phyloP scores from a whole-genome alignment of 2,113 vertebrate species.

The Corvus cornix region DNA sequence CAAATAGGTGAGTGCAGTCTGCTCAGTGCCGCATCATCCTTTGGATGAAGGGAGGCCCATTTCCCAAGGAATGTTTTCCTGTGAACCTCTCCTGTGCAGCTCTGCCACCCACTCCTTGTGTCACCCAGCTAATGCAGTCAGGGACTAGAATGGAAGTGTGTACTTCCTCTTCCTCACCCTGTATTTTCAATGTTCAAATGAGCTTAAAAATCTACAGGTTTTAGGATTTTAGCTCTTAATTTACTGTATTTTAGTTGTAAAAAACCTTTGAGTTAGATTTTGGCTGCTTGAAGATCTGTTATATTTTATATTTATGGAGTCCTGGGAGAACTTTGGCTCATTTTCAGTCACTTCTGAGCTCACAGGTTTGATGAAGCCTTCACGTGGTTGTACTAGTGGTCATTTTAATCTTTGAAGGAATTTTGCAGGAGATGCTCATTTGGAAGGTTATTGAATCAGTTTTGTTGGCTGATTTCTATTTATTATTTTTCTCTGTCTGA shows the following conservation, averaged over 20 bases:
- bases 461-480: neutral
- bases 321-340: neutral
- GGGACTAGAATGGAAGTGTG: neutral
- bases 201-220: neutral
- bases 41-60: neutral
- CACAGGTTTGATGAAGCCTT: neutral
- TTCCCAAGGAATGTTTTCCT: neutral
- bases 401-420: neutral
- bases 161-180: neutral
- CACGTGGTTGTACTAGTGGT: rapidly evolving
- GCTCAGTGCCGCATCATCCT: neutral
- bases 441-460: neutral
- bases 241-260: neutral
- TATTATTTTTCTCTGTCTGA: neutral
- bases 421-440: neutral
- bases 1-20: no score
- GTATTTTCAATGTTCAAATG: neutral
- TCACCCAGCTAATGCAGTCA: neutral
- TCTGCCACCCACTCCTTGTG: neutral
- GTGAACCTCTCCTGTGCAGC: neutral
- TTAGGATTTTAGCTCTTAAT: neutral
- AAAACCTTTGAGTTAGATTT: neutral
- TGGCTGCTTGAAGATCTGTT: neutral
- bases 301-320: neutral
- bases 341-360: neutral